These are phyloP conservation scores for Myodes glareolus DNA, from an alignment of 2,113 vertebrate species.

Conservation along the genomic window DNA sequence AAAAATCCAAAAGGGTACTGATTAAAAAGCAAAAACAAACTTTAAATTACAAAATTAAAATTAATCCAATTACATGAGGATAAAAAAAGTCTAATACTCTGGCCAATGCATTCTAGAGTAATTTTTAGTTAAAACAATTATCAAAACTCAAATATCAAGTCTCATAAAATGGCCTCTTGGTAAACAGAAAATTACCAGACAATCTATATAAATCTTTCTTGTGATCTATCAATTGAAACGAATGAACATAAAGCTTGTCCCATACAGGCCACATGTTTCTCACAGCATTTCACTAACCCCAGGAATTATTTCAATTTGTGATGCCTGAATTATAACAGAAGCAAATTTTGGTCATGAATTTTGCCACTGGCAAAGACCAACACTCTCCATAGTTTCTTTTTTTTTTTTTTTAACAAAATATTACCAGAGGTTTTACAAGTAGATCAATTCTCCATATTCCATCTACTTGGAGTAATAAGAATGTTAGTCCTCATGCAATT, in stretches of 20 bases:
- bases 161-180: neutral
- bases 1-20: neutral
- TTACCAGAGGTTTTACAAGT: neutral
- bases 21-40: neutral
- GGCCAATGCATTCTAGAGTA: neutral
- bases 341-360: neutral
- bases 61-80: neutral
- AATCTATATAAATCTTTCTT: slow-evolving; percentile 20
- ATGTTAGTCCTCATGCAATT: neutral
- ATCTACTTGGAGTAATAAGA: neutral
- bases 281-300: neutral
- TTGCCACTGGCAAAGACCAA: neutral
- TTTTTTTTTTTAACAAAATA: neutral
- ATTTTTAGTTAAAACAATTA: neutral
- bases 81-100: neutral
- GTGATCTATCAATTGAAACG: neutral
- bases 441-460: neutral
- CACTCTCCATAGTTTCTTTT: neutral
- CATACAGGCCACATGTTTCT: neutral
- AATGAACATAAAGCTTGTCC: neutral
- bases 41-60: slow-evolving; percentile 14
- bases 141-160: slow-evolving; percentile 8
- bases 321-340: slow-evolving; percentile 1
- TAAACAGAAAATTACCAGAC: neutral
- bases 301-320: neutral